These are phyloP conservation scores for Morone chrysops DNA, from an alignment of 2,113 vertebrate species.

Conservation along the genomic window DNA sequence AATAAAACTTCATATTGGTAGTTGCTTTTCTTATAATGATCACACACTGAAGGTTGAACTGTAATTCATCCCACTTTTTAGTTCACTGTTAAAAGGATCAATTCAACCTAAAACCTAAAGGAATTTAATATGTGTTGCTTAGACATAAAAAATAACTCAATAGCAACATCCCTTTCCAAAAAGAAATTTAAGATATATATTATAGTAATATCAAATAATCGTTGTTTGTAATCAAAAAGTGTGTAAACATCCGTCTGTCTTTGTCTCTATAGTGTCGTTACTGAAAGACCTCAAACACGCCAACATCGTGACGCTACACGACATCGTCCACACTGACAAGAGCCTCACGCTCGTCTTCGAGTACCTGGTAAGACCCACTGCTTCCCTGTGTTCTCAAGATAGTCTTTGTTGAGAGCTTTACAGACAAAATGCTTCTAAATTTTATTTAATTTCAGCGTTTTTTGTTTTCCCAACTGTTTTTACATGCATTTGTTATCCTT, in stretches of 20 bases:
- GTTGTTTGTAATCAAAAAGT: background rate
- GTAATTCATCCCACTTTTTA: background rate
- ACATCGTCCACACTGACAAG: constrained; percentile 99
- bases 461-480: background rate
- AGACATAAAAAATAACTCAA: background rate
- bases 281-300: constrained; percentile 99
- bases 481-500: background rate
- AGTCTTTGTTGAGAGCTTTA: background rate
- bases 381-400: no score
- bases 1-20: background rate
- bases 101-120: background rate
- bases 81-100: background rate
- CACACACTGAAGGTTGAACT: background rate
- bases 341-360: constrained; percentile 99
- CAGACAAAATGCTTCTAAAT: background rate
- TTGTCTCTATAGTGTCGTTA: constrained; percentile 89
- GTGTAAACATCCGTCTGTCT: background rate
- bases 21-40: background rate
- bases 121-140: background rate
- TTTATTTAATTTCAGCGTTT: background rate
- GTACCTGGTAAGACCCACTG: constrained; percentile 90
- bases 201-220: no score
- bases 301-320: constrained; percentile 98
- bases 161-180: background rate
- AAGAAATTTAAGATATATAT: no score